A percentile compares a stretch with the other conserved stretches of the same genome.
Evolutionary conservation across 2,797 vertebrate genomes (phyloP).

Genomic region (Aphelocoma californica): DNA sequence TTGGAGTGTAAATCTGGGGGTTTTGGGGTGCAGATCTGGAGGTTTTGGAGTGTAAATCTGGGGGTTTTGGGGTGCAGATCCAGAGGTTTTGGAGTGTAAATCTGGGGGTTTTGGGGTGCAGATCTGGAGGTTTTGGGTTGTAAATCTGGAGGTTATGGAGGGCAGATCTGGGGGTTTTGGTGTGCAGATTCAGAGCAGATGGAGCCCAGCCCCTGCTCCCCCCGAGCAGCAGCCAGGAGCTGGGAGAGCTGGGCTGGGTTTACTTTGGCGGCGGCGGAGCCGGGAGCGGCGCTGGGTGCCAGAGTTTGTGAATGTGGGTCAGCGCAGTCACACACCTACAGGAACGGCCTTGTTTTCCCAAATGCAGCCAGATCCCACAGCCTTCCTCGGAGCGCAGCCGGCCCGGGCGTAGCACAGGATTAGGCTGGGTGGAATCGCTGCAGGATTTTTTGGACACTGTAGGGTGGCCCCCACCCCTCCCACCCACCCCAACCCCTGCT

Average conservation of each 20-base stretch:
- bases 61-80: not conserved
- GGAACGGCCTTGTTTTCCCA: slow-evolving; percentile 21
- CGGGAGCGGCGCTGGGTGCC: not conserved
- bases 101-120: too few relatives aligned
- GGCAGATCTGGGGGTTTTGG: not conserved
- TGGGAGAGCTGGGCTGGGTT: not conserved
- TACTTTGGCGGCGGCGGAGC: not conserved
- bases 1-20: not conserved
- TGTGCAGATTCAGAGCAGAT: rapidly evolving
- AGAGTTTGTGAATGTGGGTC: slow-evolving; percentile 28
- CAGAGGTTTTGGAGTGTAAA: not conserved
- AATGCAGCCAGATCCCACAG: not conserved
- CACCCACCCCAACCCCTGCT: not conserved
- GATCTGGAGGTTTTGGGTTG: too few relatives aligned
- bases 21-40: too few relatives aligned
- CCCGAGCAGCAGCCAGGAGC: not conserved
- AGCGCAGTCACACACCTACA: not conserved
- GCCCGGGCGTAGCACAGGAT: rapidly evolving
- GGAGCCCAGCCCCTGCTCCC: not conserved
- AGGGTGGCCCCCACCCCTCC: not conserved
- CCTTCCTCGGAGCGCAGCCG: not conserved
- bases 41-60: rapidly evolving
- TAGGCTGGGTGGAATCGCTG: not conserved
- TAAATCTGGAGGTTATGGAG: too few relatives aligned
- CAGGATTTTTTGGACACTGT: not conserved